Evolutionary conservation across 2,888 invertebrate species (phyloP).

Genomic region (Gymnoscelis rufifasciata): DNA sequence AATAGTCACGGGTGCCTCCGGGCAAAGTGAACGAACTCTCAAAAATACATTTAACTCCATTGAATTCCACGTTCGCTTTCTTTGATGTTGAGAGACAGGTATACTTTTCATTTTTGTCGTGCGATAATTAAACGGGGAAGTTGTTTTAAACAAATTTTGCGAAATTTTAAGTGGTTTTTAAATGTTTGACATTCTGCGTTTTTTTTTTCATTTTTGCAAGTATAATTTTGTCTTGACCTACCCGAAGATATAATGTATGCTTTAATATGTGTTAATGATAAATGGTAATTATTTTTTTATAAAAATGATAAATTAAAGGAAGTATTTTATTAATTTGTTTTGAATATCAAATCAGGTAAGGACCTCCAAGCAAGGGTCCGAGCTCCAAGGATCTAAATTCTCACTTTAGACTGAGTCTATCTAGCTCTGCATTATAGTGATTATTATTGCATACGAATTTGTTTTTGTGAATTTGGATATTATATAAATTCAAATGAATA

Average conservation of each 20-base stretch:
- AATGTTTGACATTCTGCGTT: slow-evolving; percentile 2
- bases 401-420: too few relatives aligned
- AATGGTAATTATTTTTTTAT: too few relatives aligned
- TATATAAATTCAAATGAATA: too few relatives aligned
- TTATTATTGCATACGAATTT: too few relatives aligned
- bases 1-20: slow-evolving; percentile 53
- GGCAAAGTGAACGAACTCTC: slow-evolving; percentile 56
- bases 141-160: slow-evolving; percentile 9
- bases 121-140: slow-evolving; percentile 29
- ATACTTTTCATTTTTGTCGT: slow-evolving; percentile 26
- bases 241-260: background rate
- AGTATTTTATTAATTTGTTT: too few relatives aligned
- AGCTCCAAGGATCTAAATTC: too few relatives aligned
- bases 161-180: slow-evolving; percentile 5
- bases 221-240: slow-evolving; percentile 2
- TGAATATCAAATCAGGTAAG: too few relatives aligned
- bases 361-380: too few relatives aligned
- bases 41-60: slow-evolving; percentile 35
- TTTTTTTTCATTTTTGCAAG: background rate
- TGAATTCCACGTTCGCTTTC: slow-evolving; percentile 40
- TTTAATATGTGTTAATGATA: too few relatives aligned
- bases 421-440: too few relatives aligned
- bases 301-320: too few relatives aligned
- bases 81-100: slow-evolving; percentile 37
- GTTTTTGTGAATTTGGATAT: too few relatives aligned